Evolutionary conservation across 2,797 vertebrate species (phyloP), one percentile per base, ranked within the genome.

Genomic region (Sandelia bainsii): DNA sequence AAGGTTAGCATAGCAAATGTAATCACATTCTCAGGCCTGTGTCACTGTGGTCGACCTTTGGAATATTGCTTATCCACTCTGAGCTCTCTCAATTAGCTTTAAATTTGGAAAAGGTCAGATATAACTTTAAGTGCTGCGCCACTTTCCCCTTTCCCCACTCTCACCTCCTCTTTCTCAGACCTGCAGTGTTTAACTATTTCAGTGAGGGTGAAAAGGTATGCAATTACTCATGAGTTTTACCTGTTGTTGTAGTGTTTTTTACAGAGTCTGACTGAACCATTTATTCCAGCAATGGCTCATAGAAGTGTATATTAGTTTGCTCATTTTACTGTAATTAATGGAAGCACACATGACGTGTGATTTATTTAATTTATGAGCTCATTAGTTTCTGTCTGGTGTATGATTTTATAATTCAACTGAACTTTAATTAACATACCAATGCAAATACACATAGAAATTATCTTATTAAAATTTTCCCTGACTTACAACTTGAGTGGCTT

Each of bases 21-120:
- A 69, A 83, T 84, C 69, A 42, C 22, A 1, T 62, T 75, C 75
- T 69, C 39, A 17, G 48, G 44, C 58, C 44, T 8, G n/a, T 69
- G 62, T 77, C 73, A 39, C 53, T n/a, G 40, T 6, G 0, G 23
- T 56, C 77, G 68, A 83, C 81, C 81, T 86, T 81, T 80, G 44
- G 37, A 62, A 75, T 66, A 46, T 50, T 77, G 64, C 76, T 72
- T 67, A 75, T 77, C 75, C 60, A 79, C 57, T 62, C 54, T 45
- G 46, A 71, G 52, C 59, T 27, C 69, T 65, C 69, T 86, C 78
- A 74, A 79, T 88, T 72, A 82, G 51, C 74, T 81, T 74, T 80
- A 64, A 69, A 80, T 81, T 79, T 62, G 20, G 48, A 50, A 71
- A 87, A 90, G 87, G 84, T 89, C 76, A 80, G 29, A 34, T 42